Conservation (phyloP, 2,888 invertebrate genomes). For the Tetramorium bicarinatum region DNA sequence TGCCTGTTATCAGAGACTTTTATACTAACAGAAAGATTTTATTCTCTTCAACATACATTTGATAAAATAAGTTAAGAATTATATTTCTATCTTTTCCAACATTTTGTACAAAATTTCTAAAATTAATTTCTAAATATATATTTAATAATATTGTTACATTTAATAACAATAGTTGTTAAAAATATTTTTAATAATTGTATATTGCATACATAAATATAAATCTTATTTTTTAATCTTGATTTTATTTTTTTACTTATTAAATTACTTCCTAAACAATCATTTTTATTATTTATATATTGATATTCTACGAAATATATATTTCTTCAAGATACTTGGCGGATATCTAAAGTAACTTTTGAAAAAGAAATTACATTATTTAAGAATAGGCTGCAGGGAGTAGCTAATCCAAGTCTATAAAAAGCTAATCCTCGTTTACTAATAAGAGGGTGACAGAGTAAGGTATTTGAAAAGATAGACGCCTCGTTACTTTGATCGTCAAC, state of each 20-base stretch:
- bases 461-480: not conserved
- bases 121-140: not conserved
- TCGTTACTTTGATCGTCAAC: constrained; percentile 20
- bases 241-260: not conserved
- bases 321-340: not conserved
- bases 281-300: not conserved
- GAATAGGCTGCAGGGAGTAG: constrained; percentile 11
- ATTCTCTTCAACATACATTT: not conserved
- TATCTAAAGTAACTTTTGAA: constrained; percentile 2
- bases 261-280: not conserved
- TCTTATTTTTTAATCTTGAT: not conserved
- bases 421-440: not conserved
- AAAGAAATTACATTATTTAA: constrained; percentile 16
- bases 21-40: not conserved
- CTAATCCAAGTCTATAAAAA: constrained; percentile 53
- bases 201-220: not conserved
- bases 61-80: not conserved
- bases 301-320: not conserved
- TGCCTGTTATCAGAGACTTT: not conserved
- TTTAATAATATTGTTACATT: not conserved
- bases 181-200: not conserved
- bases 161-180: not conserved
- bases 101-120: not conserved
- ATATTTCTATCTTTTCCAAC: not conserved
- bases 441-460: constrained; percentile 12